Evolutionary conservation across 2,797 vertebrate genomes (phyloP).

Genomic region (Microctenopoma steveboyesi): DNA sequence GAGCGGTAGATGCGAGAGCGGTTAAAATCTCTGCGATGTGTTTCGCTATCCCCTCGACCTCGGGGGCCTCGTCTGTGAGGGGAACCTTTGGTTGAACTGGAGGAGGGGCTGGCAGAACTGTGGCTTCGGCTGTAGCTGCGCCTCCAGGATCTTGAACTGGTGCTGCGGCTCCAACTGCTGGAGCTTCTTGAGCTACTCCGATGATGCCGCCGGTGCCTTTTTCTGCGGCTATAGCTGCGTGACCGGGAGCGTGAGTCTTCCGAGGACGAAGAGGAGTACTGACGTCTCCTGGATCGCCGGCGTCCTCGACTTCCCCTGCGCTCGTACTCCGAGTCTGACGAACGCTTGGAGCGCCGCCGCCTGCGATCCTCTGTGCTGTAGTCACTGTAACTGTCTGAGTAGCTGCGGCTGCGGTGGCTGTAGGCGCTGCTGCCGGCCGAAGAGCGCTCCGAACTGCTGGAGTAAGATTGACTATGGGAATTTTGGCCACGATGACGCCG

Average conservation of each 20-base stretch:
- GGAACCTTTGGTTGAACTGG: constrained; percentile 83
- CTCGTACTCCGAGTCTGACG: constrained; percentile 91
- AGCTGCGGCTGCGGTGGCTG: constrained; percentile 90
- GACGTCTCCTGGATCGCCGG: constrained; percentile 87
- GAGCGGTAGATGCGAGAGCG: constrained; percentile 95
- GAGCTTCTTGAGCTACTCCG: constrained; percentile 86
- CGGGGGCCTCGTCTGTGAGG: constrained; percentile 80
- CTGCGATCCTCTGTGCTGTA: constrained; percentile 88
- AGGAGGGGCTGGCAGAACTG: constrained; percentile 92
- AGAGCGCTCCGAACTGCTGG: constrained; percentile 92
- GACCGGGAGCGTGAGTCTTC: constrained; percentile 93
- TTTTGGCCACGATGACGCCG: constrained; percentile 82
- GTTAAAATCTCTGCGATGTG: constrained; percentile 90
- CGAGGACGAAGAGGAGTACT: constrained; percentile 89
- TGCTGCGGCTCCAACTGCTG: constrained; percentile 90
- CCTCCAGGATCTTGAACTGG: constrained; percentile 92
- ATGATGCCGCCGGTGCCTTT: constrained; percentile 83
- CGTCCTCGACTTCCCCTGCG: constrained; percentile 84
- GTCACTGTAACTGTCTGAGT: constrained; percentile 94
- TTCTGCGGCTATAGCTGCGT: constrained; percentile 86
- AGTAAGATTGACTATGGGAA: constrained; percentile 90
- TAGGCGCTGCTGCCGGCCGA: constrained; percentile 90
- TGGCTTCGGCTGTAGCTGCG: constrained; percentile 92
- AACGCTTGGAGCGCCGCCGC: constrained; percentile 87
- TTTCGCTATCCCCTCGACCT: constrained; percentile 86